Percentiles rank a stretch among this genome's conserved stretches.
phyloP scores from a whole-genome alignment of 2,113 vertebrate species.

The Piaya cayana region DNA sequence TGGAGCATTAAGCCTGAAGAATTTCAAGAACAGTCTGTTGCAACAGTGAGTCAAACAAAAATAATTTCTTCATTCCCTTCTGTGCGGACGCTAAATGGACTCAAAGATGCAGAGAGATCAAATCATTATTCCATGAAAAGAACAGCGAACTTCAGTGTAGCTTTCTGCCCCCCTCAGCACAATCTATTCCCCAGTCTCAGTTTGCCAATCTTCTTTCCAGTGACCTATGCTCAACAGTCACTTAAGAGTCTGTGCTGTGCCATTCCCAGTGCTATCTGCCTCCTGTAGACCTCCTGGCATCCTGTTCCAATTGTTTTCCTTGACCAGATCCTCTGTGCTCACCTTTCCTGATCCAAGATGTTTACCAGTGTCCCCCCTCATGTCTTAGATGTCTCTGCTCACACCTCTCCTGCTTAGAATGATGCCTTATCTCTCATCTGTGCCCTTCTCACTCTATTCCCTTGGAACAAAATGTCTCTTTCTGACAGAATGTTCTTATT shows the following conservation, averaged over 20 bases:
- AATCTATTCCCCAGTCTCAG: accelerated
- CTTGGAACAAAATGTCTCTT: background rate
- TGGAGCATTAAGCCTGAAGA: background rate
- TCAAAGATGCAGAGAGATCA: background rate
- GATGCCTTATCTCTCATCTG: background rate
- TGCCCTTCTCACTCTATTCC: background rate
- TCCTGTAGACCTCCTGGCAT: background rate
- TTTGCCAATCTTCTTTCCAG: background rate
- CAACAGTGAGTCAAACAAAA: background rate
- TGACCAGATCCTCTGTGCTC: background rate
- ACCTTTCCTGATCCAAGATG: background rate
- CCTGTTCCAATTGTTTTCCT: background rate
- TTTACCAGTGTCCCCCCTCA: background rate
- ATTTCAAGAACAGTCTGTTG: background rate
- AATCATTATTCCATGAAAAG: background rate
- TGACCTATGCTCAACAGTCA: background rate
- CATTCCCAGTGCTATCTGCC: background rate
- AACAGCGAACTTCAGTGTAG: background rate
- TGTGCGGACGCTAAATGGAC: background rate
- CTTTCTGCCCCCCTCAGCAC: background rate
- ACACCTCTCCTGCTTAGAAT: background rate
- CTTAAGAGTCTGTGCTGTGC: background rate
- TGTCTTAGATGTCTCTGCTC: background rate
- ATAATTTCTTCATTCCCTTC: background rate
- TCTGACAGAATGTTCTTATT: background rate